Evolutionary conservation across 2,113 vertebrate genomes (phyloP).

Genomic region (Lepidothrix coronata): DNA sequence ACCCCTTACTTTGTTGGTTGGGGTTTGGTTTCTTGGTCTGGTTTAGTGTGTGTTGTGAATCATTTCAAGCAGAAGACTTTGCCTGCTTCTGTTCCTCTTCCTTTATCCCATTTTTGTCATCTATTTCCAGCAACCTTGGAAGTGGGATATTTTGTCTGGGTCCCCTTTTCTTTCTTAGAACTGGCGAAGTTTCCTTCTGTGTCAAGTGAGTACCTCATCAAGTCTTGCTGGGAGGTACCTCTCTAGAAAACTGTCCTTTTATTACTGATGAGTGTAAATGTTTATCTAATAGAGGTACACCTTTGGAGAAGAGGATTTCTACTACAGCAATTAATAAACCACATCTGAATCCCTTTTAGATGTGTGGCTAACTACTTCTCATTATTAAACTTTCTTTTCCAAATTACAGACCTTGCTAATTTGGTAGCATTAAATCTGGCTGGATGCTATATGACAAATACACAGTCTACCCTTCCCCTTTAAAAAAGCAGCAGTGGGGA

Average conservation of each 20-base stretch:
- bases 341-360: accelerated
- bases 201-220: neutral
- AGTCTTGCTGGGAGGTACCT: neutral
- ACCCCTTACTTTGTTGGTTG: neutral
- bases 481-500: neutral
- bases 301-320: neutral
- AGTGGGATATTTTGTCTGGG: neutral
- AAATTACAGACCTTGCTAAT: neutral
- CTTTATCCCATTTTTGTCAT: neutral
- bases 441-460: neutral
- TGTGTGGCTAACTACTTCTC: neutral
- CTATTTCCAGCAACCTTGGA: neutral
- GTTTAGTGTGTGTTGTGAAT: neutral
- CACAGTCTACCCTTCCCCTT: neutral
- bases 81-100: neutral
- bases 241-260: neutral
- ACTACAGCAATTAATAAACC: neutral
- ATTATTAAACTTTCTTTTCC: neutral
- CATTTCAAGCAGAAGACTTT: neutral
- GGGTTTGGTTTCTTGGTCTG: neutral
- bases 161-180: neutral
- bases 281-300: neutral
- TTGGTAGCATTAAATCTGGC: neutral
- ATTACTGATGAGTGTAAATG: neutral
- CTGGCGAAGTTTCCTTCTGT: neutral